Conservation (phyloP, 2,888 invertebrate species). For the Empis livida region DNA sequence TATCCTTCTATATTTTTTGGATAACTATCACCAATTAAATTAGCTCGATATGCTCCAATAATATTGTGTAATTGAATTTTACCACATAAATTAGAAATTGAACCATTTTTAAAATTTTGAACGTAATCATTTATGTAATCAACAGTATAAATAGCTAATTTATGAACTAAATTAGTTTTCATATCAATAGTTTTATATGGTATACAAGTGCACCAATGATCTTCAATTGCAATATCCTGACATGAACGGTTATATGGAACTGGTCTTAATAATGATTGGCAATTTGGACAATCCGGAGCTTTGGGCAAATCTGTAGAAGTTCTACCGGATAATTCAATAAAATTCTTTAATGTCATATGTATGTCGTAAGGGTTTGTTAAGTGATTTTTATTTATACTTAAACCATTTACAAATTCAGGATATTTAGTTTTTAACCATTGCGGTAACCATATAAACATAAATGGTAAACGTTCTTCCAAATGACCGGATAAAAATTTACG, state of each 20-base stretch:
- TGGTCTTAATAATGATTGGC: constrained; percentile 48
- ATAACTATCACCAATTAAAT: constrained; percentile 8
- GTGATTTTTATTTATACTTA: constrained; percentile 48
- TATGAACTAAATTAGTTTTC: constrained; percentile 39
- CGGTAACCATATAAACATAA: constrained; percentile 57
- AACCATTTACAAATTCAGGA: constrained; percentile 41
- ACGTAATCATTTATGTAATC: constrained; percentile 27
- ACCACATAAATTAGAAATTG: constrained; percentile 37
- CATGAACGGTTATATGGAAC: constrained; percentile 52
- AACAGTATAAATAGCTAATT: constrained; percentile 36
- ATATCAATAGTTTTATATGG: constrained; percentile 36
- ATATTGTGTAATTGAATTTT: constrained; percentile 41
- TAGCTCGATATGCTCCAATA: constrained; percentile 38
- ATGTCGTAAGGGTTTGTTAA: constrained; percentile 65
- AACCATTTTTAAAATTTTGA: constrained; percentile 23
- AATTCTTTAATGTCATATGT: constrained; percentile 54
- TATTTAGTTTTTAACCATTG: constrained; percentile 42
- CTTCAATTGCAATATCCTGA: constrained; percentile 48
- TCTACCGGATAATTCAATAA: constrained; percentile 42
- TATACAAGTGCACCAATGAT: constrained; percentile 68
- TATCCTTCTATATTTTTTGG: constrained; percentile 35
- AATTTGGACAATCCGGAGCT: constrained; percentile 48
- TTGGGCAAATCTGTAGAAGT: constrained; percentile 22
- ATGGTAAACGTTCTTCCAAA: constrained; percentile 66
- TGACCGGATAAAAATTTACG: constrained; percentile 56